These are phyloP conservation scores for Jacana jacana DNA, from an alignment of 2,113 vertebrate genomes.

Conservation along the genomic window DNA sequence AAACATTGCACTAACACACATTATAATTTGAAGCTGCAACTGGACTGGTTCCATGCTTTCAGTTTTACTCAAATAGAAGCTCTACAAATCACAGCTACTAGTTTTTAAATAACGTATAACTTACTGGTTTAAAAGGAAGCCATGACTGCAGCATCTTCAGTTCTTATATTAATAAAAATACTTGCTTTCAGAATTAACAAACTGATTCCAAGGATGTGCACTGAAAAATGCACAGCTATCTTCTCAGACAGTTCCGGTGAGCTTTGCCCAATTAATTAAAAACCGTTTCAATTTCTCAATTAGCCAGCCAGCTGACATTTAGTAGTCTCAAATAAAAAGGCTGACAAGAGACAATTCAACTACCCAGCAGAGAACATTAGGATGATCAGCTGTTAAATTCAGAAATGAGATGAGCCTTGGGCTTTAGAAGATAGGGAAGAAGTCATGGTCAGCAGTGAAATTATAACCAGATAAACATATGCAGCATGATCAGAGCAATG, in stretches of 20 bases:
- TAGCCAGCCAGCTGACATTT: constrained; percentile 55
- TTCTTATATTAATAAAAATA: constrained; percentile 29
- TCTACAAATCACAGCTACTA: constrained; percentile 52
- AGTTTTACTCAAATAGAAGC: constrained; percentile 39
- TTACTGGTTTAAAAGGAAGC: constrained; percentile 66
- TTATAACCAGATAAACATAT: constrained; percentile 51
- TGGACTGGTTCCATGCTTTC: too few relatives aligned
- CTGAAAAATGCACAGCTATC: constrained; percentile 10
- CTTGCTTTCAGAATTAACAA: constrained; percentile 46
- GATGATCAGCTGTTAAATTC: constrained; percentile 51
- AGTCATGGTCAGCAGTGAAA: constrained; percentile 45
- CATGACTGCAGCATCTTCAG: constrained; percentile 49
- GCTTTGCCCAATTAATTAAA: constrained; percentile 50
- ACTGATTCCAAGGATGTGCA: constrained; percentile 25
- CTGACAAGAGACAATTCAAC: constrained; percentile 57
- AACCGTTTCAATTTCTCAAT: constrained; percentile 49
- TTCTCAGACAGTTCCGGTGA: constrained; percentile 47
- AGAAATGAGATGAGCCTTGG: constrained; percentile 20
- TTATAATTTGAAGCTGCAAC: too few relatives aligned
- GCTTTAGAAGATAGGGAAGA: constrained; percentile 14
- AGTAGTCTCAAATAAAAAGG: constrained; percentile 30
- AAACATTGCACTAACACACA: neutral
- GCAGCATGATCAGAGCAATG: constrained; percentile 44
- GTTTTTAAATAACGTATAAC: neutral
- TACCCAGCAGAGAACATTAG: constrained; percentile 49